phyloP scores from a whole-genome alignment of 1,140 invertebrate genomes.

The Dolichoris vasculosae region DNA sequence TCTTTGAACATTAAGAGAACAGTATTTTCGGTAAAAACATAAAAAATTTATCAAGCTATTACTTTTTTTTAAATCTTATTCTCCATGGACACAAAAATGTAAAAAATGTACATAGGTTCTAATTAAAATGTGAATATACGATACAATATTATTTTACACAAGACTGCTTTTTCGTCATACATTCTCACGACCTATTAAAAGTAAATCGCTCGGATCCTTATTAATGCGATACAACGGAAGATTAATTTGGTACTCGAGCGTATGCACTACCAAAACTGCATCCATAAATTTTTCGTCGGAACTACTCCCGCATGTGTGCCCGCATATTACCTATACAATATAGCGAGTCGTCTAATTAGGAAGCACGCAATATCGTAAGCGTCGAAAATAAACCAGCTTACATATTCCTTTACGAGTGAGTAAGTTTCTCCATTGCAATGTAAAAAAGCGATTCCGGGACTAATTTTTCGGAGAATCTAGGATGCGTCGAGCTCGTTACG shows the following conservation, averaged over 20 bases:
- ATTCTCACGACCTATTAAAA: neutral
- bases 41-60: too few species aligned
- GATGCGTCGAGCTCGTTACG: slow-evolving; percentile 20
- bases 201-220: slow-evolving; percentile 16
- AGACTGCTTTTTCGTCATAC: neutral
- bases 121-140: slow-evolving; percentile 10
- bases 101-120: neutral
- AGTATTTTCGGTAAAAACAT: too few species aligned
- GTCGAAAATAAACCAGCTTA: slow-evolving; percentile 10
- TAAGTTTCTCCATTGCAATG: neutral
- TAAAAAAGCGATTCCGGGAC: slow-evolving; percentile 2
- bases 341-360: neutral
- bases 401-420: neutral
- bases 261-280: neutral
- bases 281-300: slow-evolving; percentile 15
- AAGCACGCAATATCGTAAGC: neutral
- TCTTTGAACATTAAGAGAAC: too few species aligned
- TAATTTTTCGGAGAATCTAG: slow-evolving; percentile 35
- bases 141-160: neutral
- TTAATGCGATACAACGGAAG: neutral
- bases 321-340: neutral
- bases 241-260: neutral
- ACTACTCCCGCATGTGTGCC: neutral
- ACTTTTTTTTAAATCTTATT: too few species aligned
- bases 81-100: neutral